Percentiles rank a stretch among this genome's conserved stretches.
phyloP scores from a whole-genome alignment of 35 echinoderm and acorn worm species.

The Eucidaris tribuloides region DNA sequence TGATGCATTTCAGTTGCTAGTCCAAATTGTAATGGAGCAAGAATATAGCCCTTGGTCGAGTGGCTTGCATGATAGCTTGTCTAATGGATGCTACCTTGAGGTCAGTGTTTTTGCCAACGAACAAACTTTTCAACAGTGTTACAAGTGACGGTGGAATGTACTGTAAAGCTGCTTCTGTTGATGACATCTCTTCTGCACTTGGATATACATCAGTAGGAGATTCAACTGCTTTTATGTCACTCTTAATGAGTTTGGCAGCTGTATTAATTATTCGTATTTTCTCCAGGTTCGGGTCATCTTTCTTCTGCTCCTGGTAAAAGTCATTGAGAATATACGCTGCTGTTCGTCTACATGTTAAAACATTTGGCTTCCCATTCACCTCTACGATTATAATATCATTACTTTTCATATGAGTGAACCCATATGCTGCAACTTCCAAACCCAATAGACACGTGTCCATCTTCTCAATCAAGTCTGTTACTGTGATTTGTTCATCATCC shows the following conservation, averaged over 20 bases:
- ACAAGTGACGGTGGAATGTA: slow-evolving; percentile 26
- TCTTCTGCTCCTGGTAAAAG: slow-evolving; percentile 25
- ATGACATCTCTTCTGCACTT: slow-evolving; percentile 29
- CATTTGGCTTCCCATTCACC: slow-evolving; percentile 46
- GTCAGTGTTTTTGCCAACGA: slow-evolving; percentile 35
- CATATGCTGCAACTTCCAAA: not conserved
- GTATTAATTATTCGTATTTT: slow-evolving; percentile 47
- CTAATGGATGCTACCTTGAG: slow-evolving; percentile 47
- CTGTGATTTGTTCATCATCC: slow-evolving; percentile 63
- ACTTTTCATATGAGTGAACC: slow-evolving; percentile 40
- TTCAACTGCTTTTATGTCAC: slow-evolving; percentile 35
- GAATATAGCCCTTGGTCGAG: slow-evolving; percentile 38
- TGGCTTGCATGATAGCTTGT: slow-evolving; percentile 70
- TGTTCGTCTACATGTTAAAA: slow-evolving; percentile 32
- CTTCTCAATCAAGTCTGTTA: slow-evolving; percentile 47
- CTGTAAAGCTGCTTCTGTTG: not conserved
- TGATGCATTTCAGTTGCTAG: slow-evolving; percentile 45
- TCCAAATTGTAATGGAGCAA: slow-evolving; percentile 65
- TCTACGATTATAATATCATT: slow-evolving; percentile 48
- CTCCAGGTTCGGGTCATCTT: not conserved
- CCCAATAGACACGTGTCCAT: slow-evolving; percentile 1
- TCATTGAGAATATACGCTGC: slow-evolving; percentile 35
- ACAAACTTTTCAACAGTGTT: slow-evolving; percentile 17
- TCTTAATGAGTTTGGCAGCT: slow-evolving; percentile 34
- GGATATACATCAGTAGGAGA: slow-evolving; percentile 16